Base-by-base conservation (phyloP, 2,797 vertebrate genomes). In the Nyctibius grandis region DNA sequence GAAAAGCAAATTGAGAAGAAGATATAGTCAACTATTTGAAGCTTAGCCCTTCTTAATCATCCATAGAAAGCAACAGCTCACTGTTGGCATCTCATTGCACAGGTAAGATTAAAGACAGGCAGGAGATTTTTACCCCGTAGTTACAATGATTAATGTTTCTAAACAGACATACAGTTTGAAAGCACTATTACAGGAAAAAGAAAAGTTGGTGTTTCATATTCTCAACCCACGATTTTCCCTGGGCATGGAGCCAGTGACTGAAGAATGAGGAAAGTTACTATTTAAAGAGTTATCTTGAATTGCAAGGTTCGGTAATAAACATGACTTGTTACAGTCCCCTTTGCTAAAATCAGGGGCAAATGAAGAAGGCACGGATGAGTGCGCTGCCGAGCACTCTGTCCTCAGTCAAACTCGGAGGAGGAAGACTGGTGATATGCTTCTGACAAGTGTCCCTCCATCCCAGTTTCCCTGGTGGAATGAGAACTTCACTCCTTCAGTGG, bases 141-240 rank as follows among this genome's bases (percentile, higher is more conserved):
- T 96, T 97, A 95, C 56, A 87, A 51, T 93, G 93, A 94, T 95
- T 88, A 96, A 94, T 96, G 95, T 96, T 96, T 92, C 95, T 87
- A 97, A 96, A 96, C 96, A 96, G 96, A 94, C 63, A 74, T 73
- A 51, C n/a, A 86, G 81, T 88, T 96, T 94, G 93, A 95, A 96
- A 96, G 95, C 81, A 88, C 92, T 94, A 75, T 81, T 96, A 93
- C 34, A 65, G 61, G 78, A 69, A 81, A 85, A 90, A 92, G 86
- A 92, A 73, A 90, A 97, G 90, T 94, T 92, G 93, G 89, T 84
- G 64, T 88, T 84, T 96, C 77, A 47, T 77, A 84, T 93, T 95
- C 80, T 93, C 96, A 96, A 79, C 94, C 88, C 87, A 86, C 93
- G 79, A 42, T 95, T 96, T 95, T 91, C 84, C 93, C 95, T 75